Conservation (phyloP, 2,113 vertebrate species). For the Eurystomus gularis region DNA sequence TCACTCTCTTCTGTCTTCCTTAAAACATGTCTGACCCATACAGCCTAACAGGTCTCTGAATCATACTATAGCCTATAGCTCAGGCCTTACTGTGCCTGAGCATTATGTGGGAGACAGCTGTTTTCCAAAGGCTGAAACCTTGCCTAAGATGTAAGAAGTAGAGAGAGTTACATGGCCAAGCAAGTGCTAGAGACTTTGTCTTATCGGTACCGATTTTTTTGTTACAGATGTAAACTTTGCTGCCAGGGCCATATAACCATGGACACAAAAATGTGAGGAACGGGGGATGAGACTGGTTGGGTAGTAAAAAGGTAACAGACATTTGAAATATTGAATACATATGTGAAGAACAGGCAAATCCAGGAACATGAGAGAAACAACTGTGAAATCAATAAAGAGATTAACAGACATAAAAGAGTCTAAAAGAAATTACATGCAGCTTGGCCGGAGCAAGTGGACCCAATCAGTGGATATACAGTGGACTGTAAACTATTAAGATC, state of each 20-base stretch:
- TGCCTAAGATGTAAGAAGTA: too few species aligned
- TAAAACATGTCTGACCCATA: background rate
- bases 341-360: background rate
- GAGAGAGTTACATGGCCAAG: background rate
- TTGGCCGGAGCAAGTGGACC: background rate
- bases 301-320: background rate
- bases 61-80: background rate
- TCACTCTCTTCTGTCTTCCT: background rate
- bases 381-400: background rate
- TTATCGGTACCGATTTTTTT: background rate
- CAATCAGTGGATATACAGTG: background rate
- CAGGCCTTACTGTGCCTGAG: background rate
- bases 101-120: background rate
- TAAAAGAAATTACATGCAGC: background rate
- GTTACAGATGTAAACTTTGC: background rate
- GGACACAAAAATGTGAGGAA: background rate
- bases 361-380: background rate
- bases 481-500: background rate
- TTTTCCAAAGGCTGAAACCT: background rate
- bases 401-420: background rate
- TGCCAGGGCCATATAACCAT: background rate
- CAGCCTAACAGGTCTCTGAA: background rate
- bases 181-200: background rate
- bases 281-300: accelerated
- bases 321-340: background rate